Evolutionary conservation across 2,113 vertebrate genomes (phyloP).

Genomic region (Calonectris borealis): DNA sequence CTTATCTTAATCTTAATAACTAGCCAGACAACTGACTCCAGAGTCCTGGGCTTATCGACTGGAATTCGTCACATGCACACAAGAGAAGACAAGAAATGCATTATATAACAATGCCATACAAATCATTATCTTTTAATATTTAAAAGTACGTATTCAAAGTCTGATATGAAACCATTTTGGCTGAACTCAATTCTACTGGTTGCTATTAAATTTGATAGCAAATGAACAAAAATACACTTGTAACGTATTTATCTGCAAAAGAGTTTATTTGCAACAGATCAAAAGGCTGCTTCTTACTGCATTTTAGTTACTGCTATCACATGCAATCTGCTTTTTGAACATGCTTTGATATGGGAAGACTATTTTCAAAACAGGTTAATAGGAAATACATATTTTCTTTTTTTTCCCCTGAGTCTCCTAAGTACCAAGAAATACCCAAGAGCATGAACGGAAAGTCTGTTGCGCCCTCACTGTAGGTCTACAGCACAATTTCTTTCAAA

Average conservation of each 20-base stretch:
- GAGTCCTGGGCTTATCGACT: slow-evolving; percentile 81
- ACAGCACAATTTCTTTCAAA: background rate
- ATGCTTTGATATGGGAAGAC: slow-evolving; percentile 59
- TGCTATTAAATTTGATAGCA: slow-evolving; percentile 71
- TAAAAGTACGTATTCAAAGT: slow-evolving; percentile 75
- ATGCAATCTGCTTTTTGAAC: slow-evolving; percentile 66
- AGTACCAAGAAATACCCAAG: background rate
- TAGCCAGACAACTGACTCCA: slow-evolving; percentile 87
- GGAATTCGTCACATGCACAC: slow-evolving; percentile 78
- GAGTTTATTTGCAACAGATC: slow-evolving; percentile 72
- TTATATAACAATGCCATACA: slow-evolving; percentile 73
- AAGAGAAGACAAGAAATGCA: slow-evolving; percentile 77
- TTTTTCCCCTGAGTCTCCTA: background rate
- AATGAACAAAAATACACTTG: slow-evolving; percentile 74
- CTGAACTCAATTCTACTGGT: slow-evolving; percentile 67
- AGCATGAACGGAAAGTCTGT: background rate
- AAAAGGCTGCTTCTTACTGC: slow-evolving; percentile 73
- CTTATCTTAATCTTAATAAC: slow-evolving; percentile 87
- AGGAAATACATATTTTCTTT: background rate
- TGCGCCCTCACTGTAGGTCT: background rate
- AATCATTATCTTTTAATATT: slow-evolving; percentile 77
- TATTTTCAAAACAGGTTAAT: slow-evolving; percentile 64
- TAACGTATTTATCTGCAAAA: slow-evolving; percentile 74
- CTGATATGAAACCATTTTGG: slow-evolving; percentile 74
- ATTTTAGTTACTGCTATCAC: slow-evolving; percentile 73